Conservation (phyloP, 2,797 vertebrate genomes). For the Etheostoma perlongum region DNA sequence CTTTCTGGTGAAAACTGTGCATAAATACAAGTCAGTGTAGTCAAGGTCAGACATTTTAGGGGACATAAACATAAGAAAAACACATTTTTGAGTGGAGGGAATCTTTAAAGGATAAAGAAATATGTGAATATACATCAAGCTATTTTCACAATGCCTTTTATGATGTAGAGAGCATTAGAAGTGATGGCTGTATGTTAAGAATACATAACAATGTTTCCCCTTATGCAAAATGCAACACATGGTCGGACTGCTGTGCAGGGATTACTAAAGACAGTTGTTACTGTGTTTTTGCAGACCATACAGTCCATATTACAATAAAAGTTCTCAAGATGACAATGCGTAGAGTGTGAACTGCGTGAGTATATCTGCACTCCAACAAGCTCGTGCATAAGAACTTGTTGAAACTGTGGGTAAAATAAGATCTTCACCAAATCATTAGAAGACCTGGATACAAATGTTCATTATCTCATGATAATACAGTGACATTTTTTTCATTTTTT, state of each 20-base stretch:
- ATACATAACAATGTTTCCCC: neutral
- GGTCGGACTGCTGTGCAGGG: too few species aligned
- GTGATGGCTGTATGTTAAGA: neutral
- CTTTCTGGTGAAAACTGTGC: too few species aligned
- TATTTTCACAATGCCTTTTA: neutral
- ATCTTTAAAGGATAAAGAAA: neutral
- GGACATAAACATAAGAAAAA: too few species aligned
- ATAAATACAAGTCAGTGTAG: too few species aligned
- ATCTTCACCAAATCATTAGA: neutral
- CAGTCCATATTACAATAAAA: neutral
- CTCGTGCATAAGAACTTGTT: slow-evolving; percentile 13
- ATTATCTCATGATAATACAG: neutral
- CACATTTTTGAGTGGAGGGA: too few species aligned
- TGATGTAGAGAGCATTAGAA: neutral
- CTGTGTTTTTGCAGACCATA: neutral
- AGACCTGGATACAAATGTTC: neutral
- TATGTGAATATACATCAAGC: neutral
- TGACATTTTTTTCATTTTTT: slow-evolving; percentile 1
- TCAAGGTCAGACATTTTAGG: too few species aligned
- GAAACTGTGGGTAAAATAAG: neutral
- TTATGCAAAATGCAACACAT: neutral
- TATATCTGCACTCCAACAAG: neutral
- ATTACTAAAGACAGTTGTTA: neutral
- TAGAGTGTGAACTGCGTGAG: neutral
- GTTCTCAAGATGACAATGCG: neutral